Conservation (phyloP, 1,140 invertebrate species). For the Helicoverpa zea region DNA sequence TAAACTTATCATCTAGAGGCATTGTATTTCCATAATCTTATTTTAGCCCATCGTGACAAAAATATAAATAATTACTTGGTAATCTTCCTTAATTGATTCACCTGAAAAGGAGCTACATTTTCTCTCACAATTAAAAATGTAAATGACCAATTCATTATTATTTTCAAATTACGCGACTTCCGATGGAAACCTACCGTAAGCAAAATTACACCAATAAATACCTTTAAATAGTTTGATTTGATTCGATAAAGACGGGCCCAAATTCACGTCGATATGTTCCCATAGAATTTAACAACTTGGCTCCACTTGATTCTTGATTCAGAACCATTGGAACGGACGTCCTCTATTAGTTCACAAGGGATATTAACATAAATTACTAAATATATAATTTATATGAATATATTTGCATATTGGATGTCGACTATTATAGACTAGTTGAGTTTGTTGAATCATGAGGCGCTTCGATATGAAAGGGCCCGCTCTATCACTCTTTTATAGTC, state of each 20-base stretch:
- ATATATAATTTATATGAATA: slow-evolving; percentile 47
- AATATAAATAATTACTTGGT: not conserved
- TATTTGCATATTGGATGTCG: slow-evolving; percentile 40
- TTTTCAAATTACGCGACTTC: slow-evolving; percentile 34
- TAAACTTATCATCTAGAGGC: no score
- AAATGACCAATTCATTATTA: slow-evolving; percentile 17
- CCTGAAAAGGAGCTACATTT: not conserved
- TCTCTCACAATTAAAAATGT: slow-evolving; percentile 1
- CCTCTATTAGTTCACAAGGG: slow-evolving; percentile 48
- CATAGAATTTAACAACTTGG: slow-evolving; percentile 31
- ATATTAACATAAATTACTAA: slow-evolving; percentile 51
- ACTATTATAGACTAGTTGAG: slow-evolving; percentile 34
- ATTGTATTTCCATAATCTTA: not conserved
- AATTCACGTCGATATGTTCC: slow-evolving; percentile 37
- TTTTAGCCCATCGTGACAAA: not conserved
- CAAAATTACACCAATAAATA: slow-evolving; percentile 42
- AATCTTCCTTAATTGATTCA: not conserved
- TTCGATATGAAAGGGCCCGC: slow-evolving; percentile 22
- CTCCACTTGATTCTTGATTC: slow-evolving; percentile 34
- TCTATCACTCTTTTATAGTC: slow-evolving; percentile 14
- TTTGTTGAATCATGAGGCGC: slow-evolving; percentile 24
- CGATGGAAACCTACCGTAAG: slow-evolving; percentile 14
- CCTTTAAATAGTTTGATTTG: slow-evolving; percentile 36
- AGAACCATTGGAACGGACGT: slow-evolving; percentile 47
- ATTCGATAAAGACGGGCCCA: slow-evolving; percentile 32